A percentile compares a stretch with the other conserved stretches of the same genome.
phyloP scores from a whole-genome alignment of 2,888 invertebrate species.

The Yponomeuta cagnagella region DNA sequence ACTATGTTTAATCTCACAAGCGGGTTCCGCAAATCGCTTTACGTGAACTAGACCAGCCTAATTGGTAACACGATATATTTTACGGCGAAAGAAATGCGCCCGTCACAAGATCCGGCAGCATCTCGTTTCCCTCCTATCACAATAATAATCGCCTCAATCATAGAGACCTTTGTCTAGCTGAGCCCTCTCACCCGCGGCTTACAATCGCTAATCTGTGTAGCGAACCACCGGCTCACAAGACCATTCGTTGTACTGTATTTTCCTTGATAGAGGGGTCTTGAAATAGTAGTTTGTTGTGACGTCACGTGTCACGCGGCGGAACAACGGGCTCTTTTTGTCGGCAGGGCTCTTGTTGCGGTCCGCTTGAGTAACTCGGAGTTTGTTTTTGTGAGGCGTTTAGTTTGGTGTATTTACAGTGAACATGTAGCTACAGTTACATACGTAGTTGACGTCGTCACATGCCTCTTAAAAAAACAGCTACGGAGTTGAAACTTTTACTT shows the following conservation, averaged over 20 bases:
- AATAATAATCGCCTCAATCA: conserved; percentile 1
- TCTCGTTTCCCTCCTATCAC: background rate
- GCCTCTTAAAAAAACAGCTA: too few species aligned
- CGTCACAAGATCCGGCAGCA: background rate
- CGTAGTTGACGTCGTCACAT: too few species aligned
- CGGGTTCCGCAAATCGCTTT: too few species aligned
- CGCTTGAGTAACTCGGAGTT: background rate
- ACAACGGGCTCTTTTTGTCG: background rate
- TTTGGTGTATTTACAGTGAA: background rate
- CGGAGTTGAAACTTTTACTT: too few species aligned
- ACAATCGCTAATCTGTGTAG: background rate
- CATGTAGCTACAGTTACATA: background rate
- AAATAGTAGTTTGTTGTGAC: background rate
- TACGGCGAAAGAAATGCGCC: background rate
- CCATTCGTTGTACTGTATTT: background rate
- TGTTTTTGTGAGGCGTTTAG: background rate
- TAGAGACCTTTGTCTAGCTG: background rate
- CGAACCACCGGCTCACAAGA: background rate
- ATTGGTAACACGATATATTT: background rate
- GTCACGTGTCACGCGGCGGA: background rate
- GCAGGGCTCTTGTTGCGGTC: background rate
- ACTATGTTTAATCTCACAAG: too few species aligned
- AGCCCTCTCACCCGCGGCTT: background rate
- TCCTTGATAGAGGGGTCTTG: background rate
- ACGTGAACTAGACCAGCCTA: too few species aligned